A percentile compares a stretch with the other conserved stretches of the same genome.
Conservation (phyloP, 92 coral and sea anemone genomes). For the Chrysogorgia sp. region DNA sequence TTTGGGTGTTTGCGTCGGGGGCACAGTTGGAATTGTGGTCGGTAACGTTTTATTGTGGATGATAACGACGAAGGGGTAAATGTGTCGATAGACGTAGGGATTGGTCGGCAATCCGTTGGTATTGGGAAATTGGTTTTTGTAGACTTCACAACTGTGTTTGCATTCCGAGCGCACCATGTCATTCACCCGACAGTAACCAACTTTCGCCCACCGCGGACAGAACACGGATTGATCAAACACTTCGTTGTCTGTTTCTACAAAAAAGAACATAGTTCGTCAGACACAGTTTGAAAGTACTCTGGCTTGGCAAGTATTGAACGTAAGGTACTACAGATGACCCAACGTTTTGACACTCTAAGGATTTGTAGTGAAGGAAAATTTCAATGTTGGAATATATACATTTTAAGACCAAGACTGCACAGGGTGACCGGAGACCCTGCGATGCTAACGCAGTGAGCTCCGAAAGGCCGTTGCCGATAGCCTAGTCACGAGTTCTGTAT, state of each 20-base stretch:
- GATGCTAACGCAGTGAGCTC: too few relatives aligned
- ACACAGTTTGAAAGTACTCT: not conserved
- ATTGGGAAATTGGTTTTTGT: not conserved
- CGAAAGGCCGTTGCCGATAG: too few relatives aligned
- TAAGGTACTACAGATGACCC: too few relatives aligned
- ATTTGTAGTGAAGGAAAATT: too few relatives aligned
- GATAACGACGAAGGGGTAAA: not conserved
- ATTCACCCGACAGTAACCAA: not conserved
- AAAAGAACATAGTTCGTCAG: not conserved
- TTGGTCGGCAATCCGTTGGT: not conserved
- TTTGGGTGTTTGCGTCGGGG: not conserved
- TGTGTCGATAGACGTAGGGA: not conserved
- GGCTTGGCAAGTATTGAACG: too few relatives aligned
- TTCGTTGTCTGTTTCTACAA: not conserved
- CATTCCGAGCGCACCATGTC: not conserved
- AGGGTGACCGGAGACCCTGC: too few relatives aligned
- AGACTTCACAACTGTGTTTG: slow-evolving; percentile 12
- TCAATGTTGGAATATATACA: too few relatives aligned
- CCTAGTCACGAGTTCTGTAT: too few relatives aligned
- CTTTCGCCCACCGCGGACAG: slow-evolving; percentile 17
- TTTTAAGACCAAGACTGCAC: too few relatives aligned
- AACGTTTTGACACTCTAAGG: too few relatives aligned
- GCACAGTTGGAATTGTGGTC: not conserved
- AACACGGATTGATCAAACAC: not conserved
- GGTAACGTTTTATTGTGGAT: not conserved